A percentile compares a stretch with the other conserved stretches of the same genome.
These are phyloP conservation scores for Pituophis catenifer DNA, from an alignment of 2,113 vertebrate genomes.

Conservation along the genomic window DNA sequence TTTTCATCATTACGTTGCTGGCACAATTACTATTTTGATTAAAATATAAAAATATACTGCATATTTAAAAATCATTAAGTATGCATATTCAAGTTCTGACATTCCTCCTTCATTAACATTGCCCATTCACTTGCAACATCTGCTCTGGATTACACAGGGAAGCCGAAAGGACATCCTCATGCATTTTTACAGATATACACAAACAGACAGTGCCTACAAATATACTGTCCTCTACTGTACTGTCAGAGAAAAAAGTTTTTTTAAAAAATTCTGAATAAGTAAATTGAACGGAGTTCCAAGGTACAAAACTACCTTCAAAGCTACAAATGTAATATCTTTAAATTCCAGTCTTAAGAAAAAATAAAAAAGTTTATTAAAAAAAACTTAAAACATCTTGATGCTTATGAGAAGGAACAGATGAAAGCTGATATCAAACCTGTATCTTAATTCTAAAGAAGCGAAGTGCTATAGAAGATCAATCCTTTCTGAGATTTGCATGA, in stretches of 20 bases:
- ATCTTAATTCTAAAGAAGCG: neutral
- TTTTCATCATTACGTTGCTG: neutral
- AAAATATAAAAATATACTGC: neutral
- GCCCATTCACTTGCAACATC: neutral
- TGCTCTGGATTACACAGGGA: neutral
- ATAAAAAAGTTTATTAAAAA: neutral
- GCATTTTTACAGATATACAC: neutral
- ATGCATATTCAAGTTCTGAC: neutral
- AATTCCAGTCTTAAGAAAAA: neutral
- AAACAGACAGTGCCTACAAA: neutral
- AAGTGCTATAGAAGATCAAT: neutral
- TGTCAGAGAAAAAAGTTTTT: neutral
- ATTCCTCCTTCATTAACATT: neutral
- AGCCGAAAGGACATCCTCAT: neutral
- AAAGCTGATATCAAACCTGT: neutral
- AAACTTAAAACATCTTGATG: neutral
- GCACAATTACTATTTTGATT: neutral
- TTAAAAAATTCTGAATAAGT: neutral
- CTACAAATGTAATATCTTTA: neutral
- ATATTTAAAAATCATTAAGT: neutral
- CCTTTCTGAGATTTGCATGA: neutral
- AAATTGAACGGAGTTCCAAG: neutral
- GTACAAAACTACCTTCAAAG: neutral
- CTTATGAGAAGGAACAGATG: neutral
- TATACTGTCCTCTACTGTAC: neutral